Percentiles rank a stretch among this genome's conserved stretches.
Conservation (phyloP, 2,888 invertebrate genomes). For the Nephrotoma flavescens region DNA sequence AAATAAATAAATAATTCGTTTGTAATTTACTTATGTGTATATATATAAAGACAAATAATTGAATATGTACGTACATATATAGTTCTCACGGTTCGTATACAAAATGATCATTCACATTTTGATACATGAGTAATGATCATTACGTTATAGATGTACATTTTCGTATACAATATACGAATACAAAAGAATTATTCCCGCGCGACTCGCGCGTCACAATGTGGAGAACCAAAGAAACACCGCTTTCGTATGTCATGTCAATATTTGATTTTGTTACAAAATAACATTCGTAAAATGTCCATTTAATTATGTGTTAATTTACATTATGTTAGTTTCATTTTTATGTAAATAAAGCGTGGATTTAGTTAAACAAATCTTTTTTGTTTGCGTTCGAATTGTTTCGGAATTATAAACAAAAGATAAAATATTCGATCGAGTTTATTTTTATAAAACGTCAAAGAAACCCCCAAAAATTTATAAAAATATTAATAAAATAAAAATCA, state of each 20-base stretch:
- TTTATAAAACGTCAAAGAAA: neutral
- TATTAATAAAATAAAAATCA: neutral
- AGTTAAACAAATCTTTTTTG: neutral
- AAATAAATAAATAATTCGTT: neutral
- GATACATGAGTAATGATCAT: neutral
- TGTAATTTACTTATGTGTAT: neutral
- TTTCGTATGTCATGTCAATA: neutral
- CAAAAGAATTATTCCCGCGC: neutral
- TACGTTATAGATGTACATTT: neutral
- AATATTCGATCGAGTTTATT: neutral
- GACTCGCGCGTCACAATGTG: neutral
- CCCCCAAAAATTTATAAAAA: neutral
- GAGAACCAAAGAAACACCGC: neutral
- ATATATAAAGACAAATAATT: neutral
- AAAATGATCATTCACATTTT: neutral
- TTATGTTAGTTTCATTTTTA: neutral
- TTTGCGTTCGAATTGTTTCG: neutral
- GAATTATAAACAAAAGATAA: neutral
- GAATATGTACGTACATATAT: neutral
- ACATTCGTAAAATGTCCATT: slow-evolving; percentile 1
- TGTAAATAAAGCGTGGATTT: neutral
- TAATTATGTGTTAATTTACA: slow-evolving; percentile 3
- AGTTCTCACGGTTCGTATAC: neutral
- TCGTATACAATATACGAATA: neutral
- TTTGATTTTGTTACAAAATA: neutral